A percentile compares a stretch with the other conserved stretches of the same genome.
phyloP scores from a whole-genome alignment of 1,140 invertebrate species.

The Ruditapes philippinarum region DNA sequence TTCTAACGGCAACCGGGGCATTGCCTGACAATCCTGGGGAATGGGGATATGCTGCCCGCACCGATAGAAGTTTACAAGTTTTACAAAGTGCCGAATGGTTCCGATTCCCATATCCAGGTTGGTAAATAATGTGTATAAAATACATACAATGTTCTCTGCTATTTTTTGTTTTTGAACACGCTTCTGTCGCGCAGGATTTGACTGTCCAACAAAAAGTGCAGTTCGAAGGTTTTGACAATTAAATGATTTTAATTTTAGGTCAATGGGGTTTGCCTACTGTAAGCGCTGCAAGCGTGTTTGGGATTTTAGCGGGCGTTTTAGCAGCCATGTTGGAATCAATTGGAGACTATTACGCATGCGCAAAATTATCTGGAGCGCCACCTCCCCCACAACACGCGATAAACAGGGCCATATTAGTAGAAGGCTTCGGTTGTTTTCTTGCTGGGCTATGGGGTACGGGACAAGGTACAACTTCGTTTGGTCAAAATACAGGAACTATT shows the following conservation, averaged over 20 bases:
- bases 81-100: constrained; percentile 94
- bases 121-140: no score
- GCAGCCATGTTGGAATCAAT: constrained; percentile 83
- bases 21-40: constrained; percentile 87
- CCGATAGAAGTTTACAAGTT: constrained; percentile 92
- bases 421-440: constrained; percentile 94
- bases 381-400: constrained; percentile 92
- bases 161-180: no score
- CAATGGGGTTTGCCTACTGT: constrained; percentile 84
- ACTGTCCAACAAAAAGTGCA: no score
- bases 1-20: constrained; percentile 91
- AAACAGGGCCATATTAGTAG: constrained; percentile 92
- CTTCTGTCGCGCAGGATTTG: no score
- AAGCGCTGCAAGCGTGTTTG: constrained; percentile 78
- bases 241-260: constrained; percentile 56
- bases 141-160: no score
- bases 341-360: constrained; percentile 86
- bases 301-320: constrained; percentile 81
- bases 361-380: constrained; percentile 92
- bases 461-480: constrained; percentile 94
- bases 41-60: constrained; percentile 91
- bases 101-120: constrained; percentile 93
- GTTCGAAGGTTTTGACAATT: no score
- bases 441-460: constrained; percentile 94
- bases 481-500: constrained; percentile 95